These are phyloP conservation scores for Thryonomys swinderianus DNA, from an alignment of 2,113 vertebrate species.

Conservation along the genomic window DNA sequence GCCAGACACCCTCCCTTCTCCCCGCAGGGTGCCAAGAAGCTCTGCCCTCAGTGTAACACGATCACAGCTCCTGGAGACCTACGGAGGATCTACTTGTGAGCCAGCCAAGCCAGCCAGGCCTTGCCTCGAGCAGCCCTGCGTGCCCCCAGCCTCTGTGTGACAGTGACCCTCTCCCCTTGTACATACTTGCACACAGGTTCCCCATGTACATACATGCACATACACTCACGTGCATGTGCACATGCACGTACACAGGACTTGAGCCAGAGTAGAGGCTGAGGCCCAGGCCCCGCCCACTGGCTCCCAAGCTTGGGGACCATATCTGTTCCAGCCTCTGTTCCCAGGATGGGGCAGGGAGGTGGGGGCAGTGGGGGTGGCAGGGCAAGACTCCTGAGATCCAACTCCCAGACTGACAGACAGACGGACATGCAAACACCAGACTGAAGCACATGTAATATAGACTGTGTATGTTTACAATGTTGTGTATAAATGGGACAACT, in stretches of 20 bases:
- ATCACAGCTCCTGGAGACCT: slow-evolving; percentile 99
- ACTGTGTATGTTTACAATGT: slow-evolving; percentile 99
- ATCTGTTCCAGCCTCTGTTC: slow-evolving; percentile 64
- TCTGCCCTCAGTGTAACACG: slow-evolving; percentile 99
- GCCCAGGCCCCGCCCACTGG: slow-evolving; percentile 55
- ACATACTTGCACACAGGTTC: slow-evolving; percentile 78
- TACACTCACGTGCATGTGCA: neutral
- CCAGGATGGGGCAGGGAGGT: slow-evolving; percentile 48
- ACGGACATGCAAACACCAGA: slow-evolving; percentile 85
- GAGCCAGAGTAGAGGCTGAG: slow-evolving; percentile 72
- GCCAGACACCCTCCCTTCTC: neutral
- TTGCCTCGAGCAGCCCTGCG: slow-evolving; percentile 30
- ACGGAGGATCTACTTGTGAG: slow-evolving; percentile 99
- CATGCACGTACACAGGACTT: slow-evolving; percentile 56
- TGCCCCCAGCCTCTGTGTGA: slow-evolving; percentile 70
- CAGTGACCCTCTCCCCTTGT: slow-evolving; percentile 67
- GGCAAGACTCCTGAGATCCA: slow-evolving; percentile 59
- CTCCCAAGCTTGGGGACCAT: slow-evolving; percentile 62
- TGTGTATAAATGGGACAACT: slow-evolving; percentile 99
- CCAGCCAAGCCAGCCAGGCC: slow-evolving; percentile 66
- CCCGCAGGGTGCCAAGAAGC: slow-evolving; percentile 97
- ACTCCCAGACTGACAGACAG: slow-evolving; percentile 57
- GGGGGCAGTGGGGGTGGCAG: neutral
- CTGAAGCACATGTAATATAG: slow-evolving; percentile 99
- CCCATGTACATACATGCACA: slow-evolving; percentile 73